Conservation (phyloP, 2,888 invertebrate genomes). For the Hymenopus coronatus region DNA sequence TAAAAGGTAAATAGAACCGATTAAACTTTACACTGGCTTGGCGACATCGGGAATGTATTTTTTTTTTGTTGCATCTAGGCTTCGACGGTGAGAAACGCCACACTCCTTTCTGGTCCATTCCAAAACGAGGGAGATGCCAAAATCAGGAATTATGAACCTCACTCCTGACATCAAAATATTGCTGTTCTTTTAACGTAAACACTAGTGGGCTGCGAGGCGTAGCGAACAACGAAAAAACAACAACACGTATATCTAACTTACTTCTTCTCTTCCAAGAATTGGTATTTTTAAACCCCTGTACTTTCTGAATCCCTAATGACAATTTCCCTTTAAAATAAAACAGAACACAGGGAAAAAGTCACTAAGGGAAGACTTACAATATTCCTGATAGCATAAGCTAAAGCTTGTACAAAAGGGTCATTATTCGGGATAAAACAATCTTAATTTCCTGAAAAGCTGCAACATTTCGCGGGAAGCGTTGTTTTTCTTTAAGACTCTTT, state of each 20-base stretch:
- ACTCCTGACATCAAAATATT: not conserved
- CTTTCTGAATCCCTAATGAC: not conserved
- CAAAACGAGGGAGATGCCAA: not conserved
- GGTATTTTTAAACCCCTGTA: not conserved
- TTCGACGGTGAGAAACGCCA: not conserved
- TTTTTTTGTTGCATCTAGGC: not conserved
- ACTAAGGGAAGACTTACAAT: not conserved
- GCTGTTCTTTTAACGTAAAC: not conserved
- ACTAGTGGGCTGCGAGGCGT: not conserved
- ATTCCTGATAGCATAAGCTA: not conserved
- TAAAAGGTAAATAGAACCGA: no score
- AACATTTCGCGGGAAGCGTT: constrained; percentile 10
- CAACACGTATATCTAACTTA: not conserved
- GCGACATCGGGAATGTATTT: not conserved
- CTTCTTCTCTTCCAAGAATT: not conserved
- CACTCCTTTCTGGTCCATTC: not conserved
- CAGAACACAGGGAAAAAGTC: not conserved
- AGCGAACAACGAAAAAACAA: not conserved
- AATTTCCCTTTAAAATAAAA: not conserved
- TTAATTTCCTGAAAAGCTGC: constrained; percentile 28
- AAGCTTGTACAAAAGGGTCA: constrained; percentile 6
- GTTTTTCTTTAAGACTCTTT: constrained; percentile 23
- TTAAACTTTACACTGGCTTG: not conserved
- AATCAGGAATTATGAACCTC: not conserved
- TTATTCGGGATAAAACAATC: constrained; percentile 23